phyloP scores from a whole-genome alignment of 1,140 invertebrate species.

The Copidosoma floridanum region DNA sequence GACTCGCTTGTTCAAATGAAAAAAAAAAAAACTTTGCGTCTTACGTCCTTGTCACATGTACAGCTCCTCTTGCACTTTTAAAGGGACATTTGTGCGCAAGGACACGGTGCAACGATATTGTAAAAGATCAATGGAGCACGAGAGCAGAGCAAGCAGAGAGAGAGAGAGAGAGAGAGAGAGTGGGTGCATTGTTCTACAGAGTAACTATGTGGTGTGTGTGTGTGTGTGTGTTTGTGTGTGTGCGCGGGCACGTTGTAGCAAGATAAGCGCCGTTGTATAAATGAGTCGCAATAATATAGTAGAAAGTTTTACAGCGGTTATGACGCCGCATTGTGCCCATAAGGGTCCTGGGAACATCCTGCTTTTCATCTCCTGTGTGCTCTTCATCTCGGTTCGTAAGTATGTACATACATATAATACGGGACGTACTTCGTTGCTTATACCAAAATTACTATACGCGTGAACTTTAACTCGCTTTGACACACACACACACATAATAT shows the following conservation, averaged over 20 bases:
- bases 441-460: too few species aligned
- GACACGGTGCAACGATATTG: background rate
- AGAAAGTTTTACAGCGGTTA: too few species aligned
- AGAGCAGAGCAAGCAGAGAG: background rate
- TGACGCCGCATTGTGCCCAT: background rate
- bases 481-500: too few species aligned
- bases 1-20: too few species aligned
- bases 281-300: conserved; percentile 2
- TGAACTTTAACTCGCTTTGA: too few species aligned
- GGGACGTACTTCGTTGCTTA: too few species aligned
- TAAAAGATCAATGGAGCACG: background rate
- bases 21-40: too few species aligned
- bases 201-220: too few species aligned
- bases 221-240: too few species aligned
- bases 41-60: background rate
- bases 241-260: background rate
- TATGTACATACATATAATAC: background rate
- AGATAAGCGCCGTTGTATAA: background rate
- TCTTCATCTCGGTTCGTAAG: background rate
- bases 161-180: background rate
- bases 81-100: too few species aligned
- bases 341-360: conserved; percentile 14
- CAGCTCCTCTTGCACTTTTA: too few species aligned
- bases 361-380: conserved; percentile 3
- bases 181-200: background rate